A percentile compares a stretch with the other conserved stretches of the same genome.
These are phyloP conservation scores for Aspidoscelis tigris DNA, from an alignment of 2,113 vertebrate genomes.

Conservation along the genomic window DNA sequence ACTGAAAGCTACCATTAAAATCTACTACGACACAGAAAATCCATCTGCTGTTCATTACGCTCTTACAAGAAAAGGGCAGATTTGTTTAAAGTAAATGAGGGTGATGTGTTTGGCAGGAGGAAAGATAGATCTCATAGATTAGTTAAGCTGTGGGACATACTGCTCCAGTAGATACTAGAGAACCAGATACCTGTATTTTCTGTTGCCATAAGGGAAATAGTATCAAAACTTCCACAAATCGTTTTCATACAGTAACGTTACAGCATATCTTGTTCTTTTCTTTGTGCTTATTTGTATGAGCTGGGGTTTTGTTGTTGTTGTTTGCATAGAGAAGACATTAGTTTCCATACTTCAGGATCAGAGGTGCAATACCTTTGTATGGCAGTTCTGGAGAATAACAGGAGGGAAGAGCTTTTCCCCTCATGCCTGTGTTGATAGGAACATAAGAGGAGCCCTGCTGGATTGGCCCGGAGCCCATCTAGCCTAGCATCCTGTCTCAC, in stretches of 20 bases:
- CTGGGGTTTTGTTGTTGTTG: background rate
- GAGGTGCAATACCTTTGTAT: too few species aligned
- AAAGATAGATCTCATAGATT: constrained; percentile 34
- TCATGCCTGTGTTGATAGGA: too few species aligned
- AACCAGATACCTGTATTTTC: constrained; percentile 19
- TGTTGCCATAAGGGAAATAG: background rate
- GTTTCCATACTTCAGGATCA: too few species aligned
- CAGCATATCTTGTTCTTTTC: background rate
- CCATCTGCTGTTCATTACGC: constrained; percentile 58
- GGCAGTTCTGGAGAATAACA: too few species aligned
- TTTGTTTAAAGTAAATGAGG: constrained; percentile 39
- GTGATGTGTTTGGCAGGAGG: background rate
- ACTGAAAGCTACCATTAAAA: constrained; percentile 42
- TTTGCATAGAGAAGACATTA: background rate
- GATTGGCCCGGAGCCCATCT: too few species aligned
- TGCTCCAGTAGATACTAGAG: constrained; percentile 6
- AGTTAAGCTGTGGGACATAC: constrained; percentile 12
- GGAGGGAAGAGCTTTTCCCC: too few species aligned
- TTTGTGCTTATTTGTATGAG: background rate
- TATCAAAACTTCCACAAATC: constrained; percentile 11
- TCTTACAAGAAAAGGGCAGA: constrained; percentile 42
- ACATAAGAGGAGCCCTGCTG: too few species aligned
- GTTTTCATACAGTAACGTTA: background rate
- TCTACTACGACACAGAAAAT: background rate
- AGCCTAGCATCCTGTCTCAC: too few species aligned